Evolutionary conservation across 2,888 invertebrate species (phyloP).

Genomic region (Drosophila lutescens): DNA sequence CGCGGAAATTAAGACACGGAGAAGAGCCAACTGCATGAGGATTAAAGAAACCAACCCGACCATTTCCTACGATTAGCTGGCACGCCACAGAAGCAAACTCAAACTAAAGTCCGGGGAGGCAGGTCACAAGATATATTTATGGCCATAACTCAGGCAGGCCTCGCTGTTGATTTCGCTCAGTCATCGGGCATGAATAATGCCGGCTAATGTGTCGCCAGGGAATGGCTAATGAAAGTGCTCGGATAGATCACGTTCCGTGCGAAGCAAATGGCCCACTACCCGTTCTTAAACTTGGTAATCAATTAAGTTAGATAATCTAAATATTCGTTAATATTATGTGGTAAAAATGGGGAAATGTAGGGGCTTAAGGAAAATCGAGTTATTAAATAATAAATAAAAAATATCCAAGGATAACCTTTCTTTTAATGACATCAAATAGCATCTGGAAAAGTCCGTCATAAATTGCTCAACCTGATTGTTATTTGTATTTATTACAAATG

Average conservation of each 20-base stretch:
- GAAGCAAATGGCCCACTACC: conserved; percentile 9
- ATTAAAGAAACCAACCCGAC: conserved; percentile 10
- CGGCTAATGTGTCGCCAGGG: conserved; percentile 41
- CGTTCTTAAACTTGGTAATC: conserved; percentile 5
- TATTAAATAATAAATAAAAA: neutral
- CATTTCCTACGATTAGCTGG: conserved; percentile 30
- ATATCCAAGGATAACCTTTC: neutral
- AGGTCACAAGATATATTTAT: conserved; percentile 23
- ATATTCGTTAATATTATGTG: neutral
- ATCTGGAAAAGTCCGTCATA: conserved; percentile 3
- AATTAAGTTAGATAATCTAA: conserved; percentile 9
- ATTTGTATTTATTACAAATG: conserved; percentile 27
- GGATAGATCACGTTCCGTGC: conserved; percentile 34
- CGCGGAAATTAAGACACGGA: conserved; percentile 21
- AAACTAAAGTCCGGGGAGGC: conserved; percentile 8
- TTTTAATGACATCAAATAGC: neutral
- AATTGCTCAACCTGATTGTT: conserved; percentile 2
- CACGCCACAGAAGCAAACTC: conserved; percentile 25
- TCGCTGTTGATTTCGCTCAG: conserved; percentile 29
- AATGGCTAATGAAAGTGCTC: conserved; percentile 41
- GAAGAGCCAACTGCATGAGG: conserved; percentile 10
- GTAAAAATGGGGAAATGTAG: neutral
- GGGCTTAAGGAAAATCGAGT: too few relatives aligned
- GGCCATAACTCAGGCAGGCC: conserved; percentile 29
- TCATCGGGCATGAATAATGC: conserved; percentile 41